Conservation (phyloP, 2,113 vertebrate species). For the Xiphophorus couchianus region DNA sequence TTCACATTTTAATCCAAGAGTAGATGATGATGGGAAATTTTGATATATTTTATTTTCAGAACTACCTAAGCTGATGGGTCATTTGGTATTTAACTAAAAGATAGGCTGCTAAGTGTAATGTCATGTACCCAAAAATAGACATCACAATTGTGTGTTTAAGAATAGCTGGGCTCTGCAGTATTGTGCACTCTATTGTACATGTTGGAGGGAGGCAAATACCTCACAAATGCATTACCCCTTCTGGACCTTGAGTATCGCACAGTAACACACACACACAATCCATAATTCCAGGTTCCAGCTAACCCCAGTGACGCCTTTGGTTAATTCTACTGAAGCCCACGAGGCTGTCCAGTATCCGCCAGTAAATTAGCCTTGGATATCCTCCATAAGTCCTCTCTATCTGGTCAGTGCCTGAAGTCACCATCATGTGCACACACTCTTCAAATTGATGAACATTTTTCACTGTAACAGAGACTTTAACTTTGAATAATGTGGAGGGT, state of each 20-base stretch:
- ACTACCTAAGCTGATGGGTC: conserved; percentile 34
- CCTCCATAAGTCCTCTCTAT: conserved; percentile 47
- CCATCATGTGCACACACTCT: conserved; percentile 32
- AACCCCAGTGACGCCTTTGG: conserved; percentile 65
- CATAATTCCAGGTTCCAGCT: conserved; percentile 51
- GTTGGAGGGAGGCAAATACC: conserved; percentile 58
- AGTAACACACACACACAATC: conserved; percentile 15
- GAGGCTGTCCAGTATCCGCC: conserved; percentile 62
- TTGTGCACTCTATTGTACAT: conserved; percentile 47
- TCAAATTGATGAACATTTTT: conserved; percentile 37
- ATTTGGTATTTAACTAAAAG: conserved; percentile 63
- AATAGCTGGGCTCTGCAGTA: conserved; percentile 48
- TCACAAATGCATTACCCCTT: conserved; percentile 23
- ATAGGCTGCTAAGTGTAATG: conserved; percentile 69
- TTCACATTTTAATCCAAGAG: background rate
- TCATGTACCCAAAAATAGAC: conserved; percentile 68
- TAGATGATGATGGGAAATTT: conserved; percentile 22
- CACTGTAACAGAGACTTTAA: conserved; percentile 15
- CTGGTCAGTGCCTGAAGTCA: conserved; percentile 42
- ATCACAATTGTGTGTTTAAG: conserved; percentile 41
- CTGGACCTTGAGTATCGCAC: conserved; percentile 19
- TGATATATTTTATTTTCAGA: conserved; percentile 55
- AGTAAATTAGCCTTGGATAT: conserved; percentile 70
- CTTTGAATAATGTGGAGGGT: background rate
- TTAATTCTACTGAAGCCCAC: conserved; percentile 70